Percentiles rank a stretch among this genome's conserved stretches.
phyloP scores from a whole-genome alignment of 2,888 invertebrate genomes.

The Pristionchus maxplancki region DNA sequence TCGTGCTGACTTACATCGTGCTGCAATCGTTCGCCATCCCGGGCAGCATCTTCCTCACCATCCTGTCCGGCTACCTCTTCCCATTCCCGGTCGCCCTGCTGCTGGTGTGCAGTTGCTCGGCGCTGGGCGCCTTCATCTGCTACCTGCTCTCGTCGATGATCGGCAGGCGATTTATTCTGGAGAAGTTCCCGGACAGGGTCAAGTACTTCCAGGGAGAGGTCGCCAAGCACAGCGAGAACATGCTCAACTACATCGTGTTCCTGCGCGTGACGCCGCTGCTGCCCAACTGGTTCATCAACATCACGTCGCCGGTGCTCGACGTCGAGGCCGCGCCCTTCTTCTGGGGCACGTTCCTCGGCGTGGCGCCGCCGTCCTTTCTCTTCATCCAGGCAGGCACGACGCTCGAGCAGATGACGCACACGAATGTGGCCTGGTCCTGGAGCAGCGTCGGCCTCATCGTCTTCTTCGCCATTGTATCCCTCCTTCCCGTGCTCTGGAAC shows the following conservation, averaged over 20 bases:
- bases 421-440: conserved; percentile 84
- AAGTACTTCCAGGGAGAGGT: conserved; percentile 87
- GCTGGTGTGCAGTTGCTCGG: conserved; percentile 90
- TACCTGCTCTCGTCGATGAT: conserved; percentile 92
- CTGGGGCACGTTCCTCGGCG: conserved; percentile 95
- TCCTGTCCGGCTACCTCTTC: conserved; percentile 96
- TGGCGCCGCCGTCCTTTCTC: conserved; percentile 96
- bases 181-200: conserved; percentile 91
- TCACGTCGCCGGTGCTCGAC: conserved; percentile 95
- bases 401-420: conserved; percentile 91
- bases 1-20: conserved; percentile 93
- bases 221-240: conserved; percentile 87
- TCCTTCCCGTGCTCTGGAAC: conserved; percentile 90
- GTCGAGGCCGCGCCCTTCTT: conserved; percentile 94
- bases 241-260: conserved; percentile 97
- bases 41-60: conserved; percentile 96
- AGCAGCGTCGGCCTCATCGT: conserved; percentile 80
- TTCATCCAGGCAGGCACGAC: conserved; percentile 98
- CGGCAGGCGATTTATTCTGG: conserved; percentile 89
- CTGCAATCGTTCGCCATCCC: conserved; percentile 99
- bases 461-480: conserved; percentile 87
- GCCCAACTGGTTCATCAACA: conserved; percentile 99
- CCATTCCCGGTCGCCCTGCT: conserved; percentile 91
- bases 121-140: conserved; percentile 94
- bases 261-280: conserved; percentile 96